Evolutionary conservation across 2,797 vertebrate genomes (phyloP).

Genomic region (Alca torda): DNA sequence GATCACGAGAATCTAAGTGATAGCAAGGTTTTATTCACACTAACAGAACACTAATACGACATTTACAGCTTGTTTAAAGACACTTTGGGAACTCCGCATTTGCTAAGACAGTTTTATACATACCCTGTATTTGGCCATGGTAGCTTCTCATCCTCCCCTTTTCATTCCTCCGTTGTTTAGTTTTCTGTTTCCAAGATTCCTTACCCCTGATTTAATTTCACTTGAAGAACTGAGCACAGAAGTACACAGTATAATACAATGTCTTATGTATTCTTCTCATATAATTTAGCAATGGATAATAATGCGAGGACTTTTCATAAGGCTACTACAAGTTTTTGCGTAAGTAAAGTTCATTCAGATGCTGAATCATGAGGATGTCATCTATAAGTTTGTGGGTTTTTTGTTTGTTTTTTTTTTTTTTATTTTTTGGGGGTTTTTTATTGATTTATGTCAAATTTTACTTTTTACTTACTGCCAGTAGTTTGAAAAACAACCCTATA

Average conservation of each 20-base stretch:
- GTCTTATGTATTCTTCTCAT: neutral
- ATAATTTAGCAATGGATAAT: neutral
- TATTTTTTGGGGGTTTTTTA: rapidly evolving
- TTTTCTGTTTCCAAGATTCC: neutral
- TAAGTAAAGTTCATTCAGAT: neutral
- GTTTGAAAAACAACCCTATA: neutral
- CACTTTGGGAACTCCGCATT: neutral
- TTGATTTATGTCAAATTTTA: neutral
- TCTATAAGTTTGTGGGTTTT: neutral
- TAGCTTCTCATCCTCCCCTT: neutral
- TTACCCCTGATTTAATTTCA: neutral
- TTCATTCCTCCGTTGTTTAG: neutral
- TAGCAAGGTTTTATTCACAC: neutral
- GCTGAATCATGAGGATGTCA: neutral
- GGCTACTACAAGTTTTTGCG: neutral
- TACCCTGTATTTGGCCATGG: neutral
- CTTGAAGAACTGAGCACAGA: neutral
- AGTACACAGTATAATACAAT: neutral
- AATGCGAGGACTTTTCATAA: neutral
- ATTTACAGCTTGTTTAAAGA: neutral
- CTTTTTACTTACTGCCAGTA: neutral
- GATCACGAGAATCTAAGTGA: neutral
- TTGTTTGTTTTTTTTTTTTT: neutral
- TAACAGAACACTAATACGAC: neutral
- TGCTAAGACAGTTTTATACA: neutral